phyloP scores from a whole-genome alignment of 2,113 vertebrate genomes.

The Baryphthengus martii region DNA sequence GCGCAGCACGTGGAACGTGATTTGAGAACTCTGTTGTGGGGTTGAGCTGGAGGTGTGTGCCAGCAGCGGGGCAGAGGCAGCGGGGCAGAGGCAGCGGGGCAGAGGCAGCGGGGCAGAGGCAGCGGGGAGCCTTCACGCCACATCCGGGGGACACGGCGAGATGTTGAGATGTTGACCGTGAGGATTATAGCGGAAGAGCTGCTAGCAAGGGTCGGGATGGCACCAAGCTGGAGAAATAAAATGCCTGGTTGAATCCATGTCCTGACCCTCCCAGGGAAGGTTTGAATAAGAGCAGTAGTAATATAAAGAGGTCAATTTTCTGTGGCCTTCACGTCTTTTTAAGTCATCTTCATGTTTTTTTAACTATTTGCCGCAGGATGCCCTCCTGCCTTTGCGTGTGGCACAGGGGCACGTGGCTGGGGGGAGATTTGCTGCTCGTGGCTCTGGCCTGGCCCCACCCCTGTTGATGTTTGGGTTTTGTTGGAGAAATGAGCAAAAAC shows the following conservation, averaged over 20 bases:
- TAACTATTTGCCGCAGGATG: neutral
- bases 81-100: too few relatives aligned
- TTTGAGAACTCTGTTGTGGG: neutral
- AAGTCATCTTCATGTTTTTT: neutral
- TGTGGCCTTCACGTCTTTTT: neutral
- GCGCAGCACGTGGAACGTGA: neutral
- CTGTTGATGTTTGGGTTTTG: neutral
- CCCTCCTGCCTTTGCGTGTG: neutral
- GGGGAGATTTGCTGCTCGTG: fast-evolving
- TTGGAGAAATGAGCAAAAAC: neutral
- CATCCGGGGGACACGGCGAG: fast-evolving
- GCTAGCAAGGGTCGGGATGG: neutral
- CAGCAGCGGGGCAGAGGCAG: neutral
- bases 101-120: neutral
- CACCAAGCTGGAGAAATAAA: neutral
- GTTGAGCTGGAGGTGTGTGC: neutral
- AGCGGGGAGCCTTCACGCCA: neutral
- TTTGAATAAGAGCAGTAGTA: neutral
- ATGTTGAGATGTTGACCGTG: neutral
- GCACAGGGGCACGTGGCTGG: neutral
- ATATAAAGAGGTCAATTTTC: neutral
- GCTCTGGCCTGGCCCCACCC: neutral
- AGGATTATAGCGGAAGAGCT: neutral
- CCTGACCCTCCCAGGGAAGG: neutral
- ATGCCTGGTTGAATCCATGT: neutral